phyloP scores from a whole-genome alignment of 2,113 vertebrate species.

The Trochalopteron elliotii region DNA sequence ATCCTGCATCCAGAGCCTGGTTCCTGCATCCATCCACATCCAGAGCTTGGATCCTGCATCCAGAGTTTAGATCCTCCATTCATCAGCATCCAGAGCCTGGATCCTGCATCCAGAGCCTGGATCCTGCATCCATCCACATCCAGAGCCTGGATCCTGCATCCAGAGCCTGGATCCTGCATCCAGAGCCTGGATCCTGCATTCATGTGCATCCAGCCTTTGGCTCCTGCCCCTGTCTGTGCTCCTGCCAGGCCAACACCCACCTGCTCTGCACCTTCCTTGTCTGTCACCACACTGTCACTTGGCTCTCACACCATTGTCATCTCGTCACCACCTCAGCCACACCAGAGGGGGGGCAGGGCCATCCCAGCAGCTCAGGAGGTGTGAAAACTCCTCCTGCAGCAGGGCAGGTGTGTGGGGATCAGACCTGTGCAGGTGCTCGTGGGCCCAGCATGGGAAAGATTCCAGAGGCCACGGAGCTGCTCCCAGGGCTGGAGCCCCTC shows the following conservation, averaged over 20 bases:
- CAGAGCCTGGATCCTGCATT: background rate
- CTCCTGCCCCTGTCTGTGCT: background rate
- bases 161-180: background rate
- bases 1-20: too few species aligned
- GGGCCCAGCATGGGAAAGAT: too few species aligned
- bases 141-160: too few species aligned
- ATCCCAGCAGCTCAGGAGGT: background rate
- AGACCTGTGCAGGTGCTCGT: rapidly evolving
- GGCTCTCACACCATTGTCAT: background rate
- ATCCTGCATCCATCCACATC: background rate
- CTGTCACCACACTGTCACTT: background rate
- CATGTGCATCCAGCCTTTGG: too few species aligned
- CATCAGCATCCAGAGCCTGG: too few species aligned
- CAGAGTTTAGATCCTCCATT: too few species aligned
- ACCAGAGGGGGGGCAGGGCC: background rate
- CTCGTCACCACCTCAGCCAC: background rate
- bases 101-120: background rate
- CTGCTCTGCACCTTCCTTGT: background rate
- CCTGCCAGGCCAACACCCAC: background rate
- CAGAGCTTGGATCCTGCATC: background rate
- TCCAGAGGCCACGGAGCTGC: background rate
- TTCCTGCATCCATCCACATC: background rate
- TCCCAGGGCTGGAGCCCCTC: background rate
- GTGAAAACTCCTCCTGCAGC: background rate
- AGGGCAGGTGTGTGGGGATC: background rate